A percentile compares a stretch with the other conserved stretches of the same genome.
phyloP scores from a whole-genome alignment of 2,797 vertebrate species.

The Diceros bicornis region DNA sequence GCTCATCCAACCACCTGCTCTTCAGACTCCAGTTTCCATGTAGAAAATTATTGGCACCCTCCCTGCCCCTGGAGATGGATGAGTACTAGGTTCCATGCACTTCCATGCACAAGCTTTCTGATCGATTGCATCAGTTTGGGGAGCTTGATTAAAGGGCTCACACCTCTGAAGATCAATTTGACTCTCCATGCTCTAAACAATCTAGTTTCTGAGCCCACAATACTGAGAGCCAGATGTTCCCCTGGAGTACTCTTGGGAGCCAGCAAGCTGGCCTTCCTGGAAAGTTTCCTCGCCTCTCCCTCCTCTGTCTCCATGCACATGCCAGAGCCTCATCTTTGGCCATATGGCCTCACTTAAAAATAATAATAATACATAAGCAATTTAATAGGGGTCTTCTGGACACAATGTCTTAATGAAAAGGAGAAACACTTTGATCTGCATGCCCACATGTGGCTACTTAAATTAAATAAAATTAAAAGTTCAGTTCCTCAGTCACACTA shows the following conservation, averaged over 20 bases:
- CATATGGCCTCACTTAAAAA: constrained; percentile 74
- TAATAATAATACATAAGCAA: constrained; percentile 62
- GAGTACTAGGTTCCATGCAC: background rate
- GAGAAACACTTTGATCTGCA: constrained; percentile 40
- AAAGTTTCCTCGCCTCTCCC: constrained; percentile 2
- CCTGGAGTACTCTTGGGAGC: constrained; percentile 52
- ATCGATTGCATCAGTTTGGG: background rate
- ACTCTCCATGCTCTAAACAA: constrained; percentile 62
- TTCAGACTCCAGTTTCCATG: background rate
- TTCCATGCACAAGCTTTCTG: constrained; percentile 18
- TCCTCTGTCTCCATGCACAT: constrained; percentile 16
- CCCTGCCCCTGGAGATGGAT: background rate
- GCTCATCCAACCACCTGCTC: background rate
- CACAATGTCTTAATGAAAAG: constrained; percentile 49
- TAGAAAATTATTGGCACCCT: background rate
- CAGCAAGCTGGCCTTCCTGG: constrained; percentile 70
- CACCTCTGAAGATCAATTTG: constrained; percentile 60
- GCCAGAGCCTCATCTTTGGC: constrained; percentile 69
- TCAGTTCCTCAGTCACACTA: background rate
- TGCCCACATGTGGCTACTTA: constrained; percentile 19
- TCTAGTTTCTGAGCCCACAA: constrained; percentile 36
- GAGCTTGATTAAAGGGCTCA: constrained; percentile 56
- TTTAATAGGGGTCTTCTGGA: constrained; percentile 53
- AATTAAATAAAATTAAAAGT: constrained; percentile 67
- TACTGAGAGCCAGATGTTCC: constrained; percentile 68